These are phyloP conservation scores for Argyresthia goedartella DNA, from an alignment of 2,888 invertebrate genomes.

Conservation along the genomic window DNA sequence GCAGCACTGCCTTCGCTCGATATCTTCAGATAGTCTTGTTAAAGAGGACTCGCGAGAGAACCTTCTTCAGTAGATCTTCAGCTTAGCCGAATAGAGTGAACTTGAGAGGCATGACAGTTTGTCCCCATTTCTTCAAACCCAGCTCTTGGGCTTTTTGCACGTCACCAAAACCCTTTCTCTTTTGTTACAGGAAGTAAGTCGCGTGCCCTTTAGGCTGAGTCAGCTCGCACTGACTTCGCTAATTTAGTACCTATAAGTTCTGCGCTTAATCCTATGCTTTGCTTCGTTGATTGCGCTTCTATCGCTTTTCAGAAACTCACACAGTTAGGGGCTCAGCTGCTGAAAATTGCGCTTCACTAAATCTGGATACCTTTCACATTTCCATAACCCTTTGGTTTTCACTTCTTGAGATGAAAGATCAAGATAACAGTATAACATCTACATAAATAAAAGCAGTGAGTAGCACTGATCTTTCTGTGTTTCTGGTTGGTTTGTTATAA, in stretches of 20 bases:
- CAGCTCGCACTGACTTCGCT: conserved; percentile 59
- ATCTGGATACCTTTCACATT: conserved; percentile 28
- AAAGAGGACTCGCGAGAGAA: background rate
- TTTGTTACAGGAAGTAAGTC: conserved; percentile 73
- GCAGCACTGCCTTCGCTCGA: background rate
- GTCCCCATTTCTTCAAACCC: conserved; percentile 34
- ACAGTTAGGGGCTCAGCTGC: conserved; percentile 30
- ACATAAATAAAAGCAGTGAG: conserved; percentile 22
- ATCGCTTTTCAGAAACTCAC: conserved; percentile 47
- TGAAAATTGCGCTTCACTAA: conserved; percentile 32
- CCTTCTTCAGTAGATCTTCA: background rate
- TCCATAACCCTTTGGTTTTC: background rate
- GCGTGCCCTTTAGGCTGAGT: conserved; percentile 63
- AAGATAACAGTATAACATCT: conserved; percentile 16
- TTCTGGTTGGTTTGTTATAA: conserved; percentile 26
- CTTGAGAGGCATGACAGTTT: conserved; percentile 41
- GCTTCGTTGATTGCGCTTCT: conserved; percentile 43
- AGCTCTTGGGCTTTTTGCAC: conserved; percentile 52
- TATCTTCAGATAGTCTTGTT: background rate
- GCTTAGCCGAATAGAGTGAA: conserved; percentile 18
- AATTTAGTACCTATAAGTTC: conserved; percentile 59
- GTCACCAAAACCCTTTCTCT: conserved; percentile 59
- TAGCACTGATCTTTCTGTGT: conserved; percentile 31
- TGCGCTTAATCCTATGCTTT: conserved; percentile 44
- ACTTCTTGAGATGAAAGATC: conserved; percentile 22